These are phyloP conservation scores for Heteronetta atricapilla DNA, from an alignment of 2,113 vertebrate species.

Conservation along the genomic window DNA sequence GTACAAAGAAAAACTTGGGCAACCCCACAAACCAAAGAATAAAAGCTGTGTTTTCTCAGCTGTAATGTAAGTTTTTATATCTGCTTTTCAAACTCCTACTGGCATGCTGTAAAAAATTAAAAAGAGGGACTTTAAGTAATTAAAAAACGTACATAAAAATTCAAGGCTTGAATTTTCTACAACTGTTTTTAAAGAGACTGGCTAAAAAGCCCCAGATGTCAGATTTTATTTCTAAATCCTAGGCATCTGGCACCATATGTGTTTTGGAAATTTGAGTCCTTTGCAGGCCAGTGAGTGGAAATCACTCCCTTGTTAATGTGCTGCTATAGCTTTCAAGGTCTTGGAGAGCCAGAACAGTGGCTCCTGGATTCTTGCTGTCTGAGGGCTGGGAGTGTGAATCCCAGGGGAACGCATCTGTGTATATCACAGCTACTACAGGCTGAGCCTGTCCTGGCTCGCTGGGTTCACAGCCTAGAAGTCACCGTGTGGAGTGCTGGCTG, in stretches of 20 bases:
- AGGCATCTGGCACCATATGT: slow-evolving; percentile 82
- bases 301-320: slow-evolving; percentile 76
- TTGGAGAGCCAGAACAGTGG: slow-evolving; percentile 75
- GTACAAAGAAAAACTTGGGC: slow-evolving; percentile 86
- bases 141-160: slow-evolving; percentile 80
- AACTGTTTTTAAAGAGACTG: slow-evolving; percentile 80
- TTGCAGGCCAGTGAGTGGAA: slow-evolving; percentile 75
- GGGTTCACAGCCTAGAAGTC: slow-evolving; percentile 26
- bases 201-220: slow-evolving; percentile 84
- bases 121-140: slow-evolving; percentile 82
- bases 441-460: background rate
- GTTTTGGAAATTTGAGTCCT: slow-evolving; percentile 80
- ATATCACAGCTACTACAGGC: slow-evolving; percentile 5
- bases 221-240: slow-evolving; percentile 82
- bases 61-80: slow-evolving; percentile 89
- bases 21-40: slow-evolving; percentile 85
- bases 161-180: slow-evolving; percentile 75
- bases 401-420: slow-evolving; percentile 16
- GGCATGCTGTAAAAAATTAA: slow-evolving; percentile 81
- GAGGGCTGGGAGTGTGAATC: slow-evolving; percentile 53
- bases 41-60: slow-evolving; percentile 88
- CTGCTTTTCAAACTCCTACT: slow-evolving; percentile 78
- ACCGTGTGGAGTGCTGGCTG: background rate
- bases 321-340: slow-evolving; percentile 68
- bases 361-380: slow-evolving; percentile 66